Percentiles rank a stretch among this genome's conserved stretches.
These are phyloP conservation scores for Beroe ovata DNA, from an alignment of 37 sponge, comb jelly and placozoan genomes.

Conservation along the genomic window DNA sequence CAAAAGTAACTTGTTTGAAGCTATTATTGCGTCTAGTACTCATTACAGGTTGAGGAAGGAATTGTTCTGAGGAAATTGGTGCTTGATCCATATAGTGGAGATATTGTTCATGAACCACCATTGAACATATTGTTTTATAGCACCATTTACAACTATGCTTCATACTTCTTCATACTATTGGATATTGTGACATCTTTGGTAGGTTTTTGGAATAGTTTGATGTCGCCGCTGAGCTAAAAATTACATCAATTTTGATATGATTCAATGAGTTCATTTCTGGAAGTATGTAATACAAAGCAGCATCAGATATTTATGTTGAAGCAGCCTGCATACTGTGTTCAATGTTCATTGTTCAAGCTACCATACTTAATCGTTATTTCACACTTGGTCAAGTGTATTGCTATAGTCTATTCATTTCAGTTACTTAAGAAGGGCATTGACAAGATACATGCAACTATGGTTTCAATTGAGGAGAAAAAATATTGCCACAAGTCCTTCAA, in stretches of 20 bases:
- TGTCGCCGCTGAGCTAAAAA: too few species aligned
- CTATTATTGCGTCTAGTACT: not conserved
- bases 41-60: conserved; percentile 57
- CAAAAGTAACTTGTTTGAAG: too few species aligned
- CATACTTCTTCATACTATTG: conserved; percentile 33
- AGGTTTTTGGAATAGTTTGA: too few species aligned
- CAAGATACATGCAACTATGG: conserved; percentile 44
- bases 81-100: conserved; percentile 42
- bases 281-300: too few species aligned
- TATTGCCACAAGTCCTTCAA: conserved; percentile 14
- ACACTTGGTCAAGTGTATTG: too few species aligned
- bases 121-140: conserved; percentile 1
- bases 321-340: too few species aligned
- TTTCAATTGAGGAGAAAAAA: not conserved
- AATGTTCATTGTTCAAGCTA: too few species aligned
- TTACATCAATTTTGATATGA: too few species aligned
- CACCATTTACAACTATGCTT: not conserved
- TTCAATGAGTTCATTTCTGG: too few species aligned
- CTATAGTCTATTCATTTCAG: too few species aligned
- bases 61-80: conserved; percentile 3
- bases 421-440: conserved; percentile 6
- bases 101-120: conserved; percentile 58
- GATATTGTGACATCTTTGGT: conserved; percentile 39
- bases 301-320: too few species aligned
- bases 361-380: too few species aligned